Conservation (phyloP, 1,140 invertebrate genomes). For the Orius insidiosus region DNA sequence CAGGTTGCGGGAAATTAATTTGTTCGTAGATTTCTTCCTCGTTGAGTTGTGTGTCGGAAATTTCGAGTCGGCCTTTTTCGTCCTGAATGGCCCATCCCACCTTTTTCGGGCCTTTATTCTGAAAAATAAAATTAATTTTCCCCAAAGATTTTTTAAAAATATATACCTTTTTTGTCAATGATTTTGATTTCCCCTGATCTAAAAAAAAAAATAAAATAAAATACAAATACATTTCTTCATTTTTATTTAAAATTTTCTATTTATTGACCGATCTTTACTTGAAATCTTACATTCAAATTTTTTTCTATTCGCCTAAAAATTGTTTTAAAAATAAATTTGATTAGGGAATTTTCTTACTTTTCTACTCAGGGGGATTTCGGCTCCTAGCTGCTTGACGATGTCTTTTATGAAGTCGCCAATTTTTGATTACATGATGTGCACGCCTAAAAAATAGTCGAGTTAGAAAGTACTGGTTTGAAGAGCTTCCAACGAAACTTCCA, state of each 20-base stretch:
- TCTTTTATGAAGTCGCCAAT: constrained; percentile 12
- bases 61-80: neutral
- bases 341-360: neutral
- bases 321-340: neutral
- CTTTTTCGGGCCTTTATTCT: neutral
- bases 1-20: neutral
- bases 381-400: constrained; percentile 11
- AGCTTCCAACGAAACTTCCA: too few relatives aligned
- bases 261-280: neutral
- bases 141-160: too few relatives aligned
- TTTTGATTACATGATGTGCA: constrained; percentile 8
- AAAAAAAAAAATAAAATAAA: neutral
- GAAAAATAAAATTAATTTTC: too few relatives aligned
- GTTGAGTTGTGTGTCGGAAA: neutral
- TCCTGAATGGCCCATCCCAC: neutral
- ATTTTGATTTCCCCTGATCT: too few relatives aligned
- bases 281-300: neutral
- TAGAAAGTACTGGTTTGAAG: too few relatives aligned
- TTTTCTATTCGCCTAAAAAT: neutral
- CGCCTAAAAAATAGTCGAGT: constrained; percentile 8
- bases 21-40: neutral
- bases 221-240: too few relatives aligned
- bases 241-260: neutral
- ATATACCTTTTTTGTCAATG: too few relatives aligned
- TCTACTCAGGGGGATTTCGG: neutral